Conservation (phyloP, 2,888 invertebrate species). For the Tetrapedia diversipes region DNA sequence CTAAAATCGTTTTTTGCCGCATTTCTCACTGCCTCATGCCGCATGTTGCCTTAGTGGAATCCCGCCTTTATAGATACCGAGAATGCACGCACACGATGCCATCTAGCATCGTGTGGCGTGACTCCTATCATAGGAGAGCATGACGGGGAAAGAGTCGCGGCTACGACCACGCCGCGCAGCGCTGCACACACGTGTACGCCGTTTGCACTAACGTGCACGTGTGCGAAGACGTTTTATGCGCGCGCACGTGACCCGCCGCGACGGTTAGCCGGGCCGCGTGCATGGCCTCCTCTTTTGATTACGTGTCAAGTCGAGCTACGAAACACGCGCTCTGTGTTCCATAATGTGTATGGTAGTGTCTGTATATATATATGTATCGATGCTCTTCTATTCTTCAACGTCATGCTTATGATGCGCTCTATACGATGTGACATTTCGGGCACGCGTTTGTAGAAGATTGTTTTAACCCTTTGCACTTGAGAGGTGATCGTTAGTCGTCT, state of each 20-base stretch:
- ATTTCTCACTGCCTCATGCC: too few relatives aligned
- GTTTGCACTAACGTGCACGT: conserved; percentile 37
- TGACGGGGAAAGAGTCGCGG: conserved; percentile 32
- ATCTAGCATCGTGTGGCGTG: background rate
- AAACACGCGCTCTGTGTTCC: background rate
- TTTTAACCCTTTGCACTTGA: background rate
- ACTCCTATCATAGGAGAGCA: conserved; percentile 30
- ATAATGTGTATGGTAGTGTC: too few relatives aligned
- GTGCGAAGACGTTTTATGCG: conserved; percentile 41
- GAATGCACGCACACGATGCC: background rate
- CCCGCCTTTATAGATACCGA: conserved; percentile 26
- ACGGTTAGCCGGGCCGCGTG: conserved; percentile 24
- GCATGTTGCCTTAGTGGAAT: too few relatives aligned
- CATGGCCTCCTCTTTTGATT: conserved; percentile 18
- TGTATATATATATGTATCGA: background rate
- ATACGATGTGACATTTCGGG: background rate
- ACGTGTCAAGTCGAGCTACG: conserved; percentile 21
- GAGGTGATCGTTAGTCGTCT: too few relatives aligned
- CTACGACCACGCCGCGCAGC: background rate
- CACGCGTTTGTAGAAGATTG: background rate
- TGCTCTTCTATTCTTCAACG: background rate
- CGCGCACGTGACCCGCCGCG: conserved; percentile 65
- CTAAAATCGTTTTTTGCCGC: too few relatives aligned
- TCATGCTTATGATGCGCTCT: background rate
- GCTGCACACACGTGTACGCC: conserved; percentile 18